phyloP scores from a whole-genome alignment of 2,888 invertebrate species.

The Limnephilus lunatus region DNA sequence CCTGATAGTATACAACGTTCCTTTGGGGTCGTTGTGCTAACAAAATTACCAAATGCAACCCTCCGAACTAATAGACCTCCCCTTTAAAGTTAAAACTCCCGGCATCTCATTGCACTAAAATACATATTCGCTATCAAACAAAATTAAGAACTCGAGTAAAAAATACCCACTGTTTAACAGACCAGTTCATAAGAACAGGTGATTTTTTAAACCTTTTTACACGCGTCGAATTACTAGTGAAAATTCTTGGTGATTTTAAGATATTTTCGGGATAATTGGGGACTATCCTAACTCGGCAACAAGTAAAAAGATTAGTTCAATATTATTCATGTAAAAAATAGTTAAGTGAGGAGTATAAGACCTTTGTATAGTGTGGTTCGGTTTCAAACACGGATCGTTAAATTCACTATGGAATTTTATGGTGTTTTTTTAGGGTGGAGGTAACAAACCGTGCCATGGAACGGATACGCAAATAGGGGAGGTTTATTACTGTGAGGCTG shows the following conservation, averaged over 20 bases:
- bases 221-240: neutral
- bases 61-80: neutral
- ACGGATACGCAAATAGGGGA: neutral
- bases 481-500: neutral
- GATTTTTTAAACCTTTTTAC: neutral
- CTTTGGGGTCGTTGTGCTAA: neutral
- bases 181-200: neutral
- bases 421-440: neutral
- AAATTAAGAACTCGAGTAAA: neutral
- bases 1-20: neutral
- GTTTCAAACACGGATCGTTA: neutral
- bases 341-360: neutral
- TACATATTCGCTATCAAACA: neutral
- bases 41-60: conserved; percentile 2
- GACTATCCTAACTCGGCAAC: neutral
- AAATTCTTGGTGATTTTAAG: neutral
- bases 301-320: neutral
- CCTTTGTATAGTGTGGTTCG: neutral
- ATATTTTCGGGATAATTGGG: neutral
- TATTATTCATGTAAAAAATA: neutral
- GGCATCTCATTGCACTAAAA: neutral
- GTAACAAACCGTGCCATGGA: neutral
- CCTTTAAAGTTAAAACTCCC: neutral
- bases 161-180: neutral
- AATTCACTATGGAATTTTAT: neutral